Base-by-base conservation (phyloP, 2,888 invertebrate species). In the Liodrosophila aerea region DNA sequence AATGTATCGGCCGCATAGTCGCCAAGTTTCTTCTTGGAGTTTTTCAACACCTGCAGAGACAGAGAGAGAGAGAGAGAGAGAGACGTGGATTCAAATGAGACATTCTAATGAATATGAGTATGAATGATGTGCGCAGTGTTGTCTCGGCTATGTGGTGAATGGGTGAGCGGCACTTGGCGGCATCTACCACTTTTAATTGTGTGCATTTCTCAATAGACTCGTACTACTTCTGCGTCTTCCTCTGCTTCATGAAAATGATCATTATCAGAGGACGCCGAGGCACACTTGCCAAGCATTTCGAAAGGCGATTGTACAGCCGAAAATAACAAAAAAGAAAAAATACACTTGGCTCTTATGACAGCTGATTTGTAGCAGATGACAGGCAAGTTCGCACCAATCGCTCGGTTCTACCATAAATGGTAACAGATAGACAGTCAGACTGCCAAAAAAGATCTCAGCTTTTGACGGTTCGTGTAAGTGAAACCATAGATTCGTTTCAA, bases 331-430 rank as follows among this genome's bases (percentile, higher is more conserved):
- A 22, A 22, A 4, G 5, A 22, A 22, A 22, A 22, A 4, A 22
- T 4, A 22, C 13, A 22, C 8, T 57, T 65, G 66, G 60, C 64
- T 47, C 71, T 74, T 76, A 74, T 82, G 83, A 82, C 77, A 83
- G 77, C 77, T 83, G 84, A 80, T 80, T 80, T 83, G 80, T 75
- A 76, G 84, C 76, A 76, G 84, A 81, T 84, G 80, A 81, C 80
- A 84, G 76, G 67, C 76, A 76, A 84, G 83, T 80, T 82, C 72
- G 80, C 83, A 64, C 78, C 78, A 77, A 62, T 57, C 70, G 62
- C 53, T 73, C 60, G 46, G 68, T 78, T 82, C 76, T 78, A 64
- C 82, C 80, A 67, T 82, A 78, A 78, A 77, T 63, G 82, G 77
- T 56, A 67, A 22, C 22, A 22, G n/a, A n/a, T n/a, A n/a, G n/a